Evolutionary conservation across 2,113 vertebrate genomes (phyloP), one percentile per base, ranked within the genome.

Genomic region (Capreolus pygargus): DNA sequence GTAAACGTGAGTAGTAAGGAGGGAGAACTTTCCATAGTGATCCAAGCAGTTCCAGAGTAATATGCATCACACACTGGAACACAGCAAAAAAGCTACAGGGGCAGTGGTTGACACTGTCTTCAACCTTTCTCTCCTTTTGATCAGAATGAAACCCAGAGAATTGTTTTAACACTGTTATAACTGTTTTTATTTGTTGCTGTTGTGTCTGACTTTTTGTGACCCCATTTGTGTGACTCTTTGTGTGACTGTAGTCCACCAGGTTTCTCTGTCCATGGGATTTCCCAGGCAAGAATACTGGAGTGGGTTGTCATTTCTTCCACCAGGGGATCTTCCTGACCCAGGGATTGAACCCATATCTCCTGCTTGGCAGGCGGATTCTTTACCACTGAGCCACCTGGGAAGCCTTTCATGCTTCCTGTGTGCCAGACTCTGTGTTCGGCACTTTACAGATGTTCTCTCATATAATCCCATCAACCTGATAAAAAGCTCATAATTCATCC

Each of bases 401-500:
- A 43, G 23, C 12, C 39, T 76, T 43, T 43, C 27, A 47, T 50
- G 30, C 47, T 95, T 94, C 61, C 43, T 82, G 6, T 82, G 21
- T 85, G 74, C 39, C 64, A 55, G 28, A 74, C 39, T 67, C 54
- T 83, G 4, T 67, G 52, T 25, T 11, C 7, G 36, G 36, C 19
- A 81, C 82, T 88, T 85, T 54, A 64, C 2, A 89, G 67, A 78
- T 30, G 58, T 86, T 70, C 54, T 83, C 64, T 90, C 33, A 43
- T 64, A 93, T 96, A 45, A 81, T 92, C 21, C 50, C 57, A 45
- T 52, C 36, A 50, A 83, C 12, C 28, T 81, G 9, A 23, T 30
- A 83, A 61, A 76, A 88, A 94, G 12, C 39, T 89, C 50, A 28
- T 28, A 89, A 23, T 89, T 39, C 60, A 33, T 36, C 15, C 84